These are phyloP conservation scores for Schizotus pectinicornis DNA, from an alignment of 2,888 invertebrate species.

Conservation along the genomic window DNA sequence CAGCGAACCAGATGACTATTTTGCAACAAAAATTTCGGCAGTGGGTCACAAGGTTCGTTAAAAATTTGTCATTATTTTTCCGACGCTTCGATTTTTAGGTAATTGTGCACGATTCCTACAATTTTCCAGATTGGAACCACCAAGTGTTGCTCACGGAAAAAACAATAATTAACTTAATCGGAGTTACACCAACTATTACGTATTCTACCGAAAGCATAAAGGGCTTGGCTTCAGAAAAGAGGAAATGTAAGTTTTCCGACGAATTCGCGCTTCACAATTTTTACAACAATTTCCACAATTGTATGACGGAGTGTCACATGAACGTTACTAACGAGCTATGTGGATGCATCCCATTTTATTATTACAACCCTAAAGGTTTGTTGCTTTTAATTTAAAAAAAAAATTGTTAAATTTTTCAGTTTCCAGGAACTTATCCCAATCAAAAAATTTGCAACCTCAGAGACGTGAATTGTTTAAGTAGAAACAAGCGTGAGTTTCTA, in stretches of 20 bases:
- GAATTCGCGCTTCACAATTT: slow-evolving; percentile 59
- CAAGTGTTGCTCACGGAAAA: slow-evolving; percentile 66
- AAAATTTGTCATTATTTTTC: not conserved
- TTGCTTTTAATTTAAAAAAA: not conserved
- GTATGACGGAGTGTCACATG: slow-evolving; percentile 66
- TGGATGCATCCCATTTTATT: slow-evolving; percentile 67
- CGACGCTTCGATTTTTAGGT: slow-evolving; percentile 57
- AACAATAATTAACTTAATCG: slow-evolving; percentile 66
- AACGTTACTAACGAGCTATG: slow-evolving; percentile 60
- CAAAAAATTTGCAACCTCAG: slow-evolving; percentile 1
- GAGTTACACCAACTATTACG: slow-evolving; percentile 68
- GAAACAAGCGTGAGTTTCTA: slow-evolving; percentile 3
- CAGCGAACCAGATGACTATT: slow-evolving; percentile 66
- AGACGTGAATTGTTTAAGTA: not conserved
- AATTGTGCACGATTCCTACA: slow-evolving; percentile 69
- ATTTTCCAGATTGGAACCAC: slow-evolving; percentile 69
- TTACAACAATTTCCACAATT: slow-evolving; percentile 70
- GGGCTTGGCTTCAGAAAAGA: slow-evolving; percentile 57
- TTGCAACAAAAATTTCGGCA: slow-evolving; percentile 66
- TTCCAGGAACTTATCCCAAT: no score
- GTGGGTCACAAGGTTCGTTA: slow-evolving; percentile 64
- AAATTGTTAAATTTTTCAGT: not conserved
- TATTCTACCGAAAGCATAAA: slow-evolving; percentile 66
- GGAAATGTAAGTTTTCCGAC: slow-evolving; percentile 67
- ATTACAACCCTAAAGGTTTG: slow-evolving; percentile 56